Conservation (phyloP, 2,888 invertebrate genomes). For the Eurois occulta region DNA sequence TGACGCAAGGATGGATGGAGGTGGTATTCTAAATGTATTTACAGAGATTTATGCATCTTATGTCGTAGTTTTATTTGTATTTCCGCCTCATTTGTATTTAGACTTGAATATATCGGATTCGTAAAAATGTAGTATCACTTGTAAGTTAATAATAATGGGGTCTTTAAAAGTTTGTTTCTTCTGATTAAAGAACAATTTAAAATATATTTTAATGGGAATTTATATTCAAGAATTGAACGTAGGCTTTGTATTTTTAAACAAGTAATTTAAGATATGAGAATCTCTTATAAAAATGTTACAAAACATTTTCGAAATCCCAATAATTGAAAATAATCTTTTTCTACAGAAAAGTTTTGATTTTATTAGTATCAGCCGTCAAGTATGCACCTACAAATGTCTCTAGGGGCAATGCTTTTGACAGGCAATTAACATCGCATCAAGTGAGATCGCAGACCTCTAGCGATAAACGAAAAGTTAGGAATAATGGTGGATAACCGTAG, state of each 20-base stretch:
- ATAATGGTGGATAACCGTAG: constrained; percentile 8
- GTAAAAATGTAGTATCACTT: background rate
- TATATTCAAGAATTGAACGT: background rate
- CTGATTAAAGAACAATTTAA: background rate
- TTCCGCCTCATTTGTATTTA: constrained; percentile 27
- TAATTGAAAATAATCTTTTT: background rate
- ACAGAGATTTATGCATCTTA: constrained; percentile 41
- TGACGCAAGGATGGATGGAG: constrained; percentile 36
- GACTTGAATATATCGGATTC: background rate
- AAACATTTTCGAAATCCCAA: background rate
- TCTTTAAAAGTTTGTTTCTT: background rate
- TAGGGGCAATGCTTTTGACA: constrained; percentile 71
- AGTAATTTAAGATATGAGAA: background rate
- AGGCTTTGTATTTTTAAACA: background rate
- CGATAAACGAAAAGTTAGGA: constrained; percentile 60
- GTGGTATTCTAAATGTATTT: constrained; percentile 37
- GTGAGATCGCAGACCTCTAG: constrained; percentile 66
- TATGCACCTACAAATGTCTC: constrained; percentile 58
- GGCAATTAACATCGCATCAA: constrained; percentile 75
- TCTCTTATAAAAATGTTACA: background rate
- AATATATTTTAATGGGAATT: background rate
- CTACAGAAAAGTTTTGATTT: constrained; percentile 17
- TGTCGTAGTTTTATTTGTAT: constrained; percentile 27
- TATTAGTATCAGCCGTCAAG: constrained; percentile 43
- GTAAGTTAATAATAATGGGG: background rate